These are phyloP conservation scores for Brevimyrus niger DNA, from an alignment of 2,113 vertebrate genomes.

Conservation along the genomic window DNA sequence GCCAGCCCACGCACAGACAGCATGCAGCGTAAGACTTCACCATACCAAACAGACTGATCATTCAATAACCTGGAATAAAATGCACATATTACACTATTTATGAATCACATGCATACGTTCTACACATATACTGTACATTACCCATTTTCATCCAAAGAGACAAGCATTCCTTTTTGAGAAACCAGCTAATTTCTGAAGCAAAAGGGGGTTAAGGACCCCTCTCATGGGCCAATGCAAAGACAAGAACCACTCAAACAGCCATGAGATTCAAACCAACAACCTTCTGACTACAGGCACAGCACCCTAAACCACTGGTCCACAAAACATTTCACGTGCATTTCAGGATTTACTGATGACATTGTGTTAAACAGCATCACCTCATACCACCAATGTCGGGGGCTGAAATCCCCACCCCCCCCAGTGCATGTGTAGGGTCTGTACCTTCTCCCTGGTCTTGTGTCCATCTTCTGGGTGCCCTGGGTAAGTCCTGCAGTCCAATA, in stretches of 20 bases:
- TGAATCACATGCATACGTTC: background rate
- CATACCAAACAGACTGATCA: background rate
- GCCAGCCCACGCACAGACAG: background rate
- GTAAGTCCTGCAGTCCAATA: background rate
- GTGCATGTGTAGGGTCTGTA: background rate
- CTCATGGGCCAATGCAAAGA: background rate
- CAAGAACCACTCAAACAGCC: background rate
- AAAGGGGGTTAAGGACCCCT: background rate
- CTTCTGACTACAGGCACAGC: background rate
- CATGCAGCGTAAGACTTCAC: background rate
- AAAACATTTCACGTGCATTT: background rate
- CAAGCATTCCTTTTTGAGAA: background rate
- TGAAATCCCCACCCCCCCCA: background rate
- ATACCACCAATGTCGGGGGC: background rate
- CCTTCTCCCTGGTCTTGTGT: background rate
- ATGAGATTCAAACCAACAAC: background rate
- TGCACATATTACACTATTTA: background rate
- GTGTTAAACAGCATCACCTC: background rate
- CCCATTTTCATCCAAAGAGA: background rate
- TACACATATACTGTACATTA: background rate
- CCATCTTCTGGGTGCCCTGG: background rate
- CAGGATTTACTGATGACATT: background rate
- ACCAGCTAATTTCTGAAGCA: background rate
- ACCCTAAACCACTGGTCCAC: background rate
- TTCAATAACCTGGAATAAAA: background rate